Percentiles rank a stretch among this genome's conserved stretches.
Conservation (phyloP, 2,113 vertebrate genomes). For the Nycticebus coucang region DNA sequence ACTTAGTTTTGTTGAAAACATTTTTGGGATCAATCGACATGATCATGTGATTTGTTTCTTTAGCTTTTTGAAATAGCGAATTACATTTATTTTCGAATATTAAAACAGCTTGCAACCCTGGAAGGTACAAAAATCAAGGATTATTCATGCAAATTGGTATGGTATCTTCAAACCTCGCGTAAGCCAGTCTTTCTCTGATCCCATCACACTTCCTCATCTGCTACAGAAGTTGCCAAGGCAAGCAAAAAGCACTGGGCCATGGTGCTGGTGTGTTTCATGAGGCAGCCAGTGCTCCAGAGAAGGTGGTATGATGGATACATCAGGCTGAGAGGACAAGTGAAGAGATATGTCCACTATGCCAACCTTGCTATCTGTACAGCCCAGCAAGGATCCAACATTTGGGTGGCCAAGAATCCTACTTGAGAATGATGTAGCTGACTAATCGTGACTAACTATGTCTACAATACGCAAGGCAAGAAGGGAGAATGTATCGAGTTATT, state of each 20-base stretch:
- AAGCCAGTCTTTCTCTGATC: not conserved
- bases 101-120: not conserved
- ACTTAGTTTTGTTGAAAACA: not conserved
- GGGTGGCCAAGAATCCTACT: not conserved
- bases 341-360: not conserved
- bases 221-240: not conserved
- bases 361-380: not conserved
- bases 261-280: not conserved
- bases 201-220: not conserved
- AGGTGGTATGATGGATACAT: not conserved
- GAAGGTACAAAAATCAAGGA: not conserved
- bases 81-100: not conserved
- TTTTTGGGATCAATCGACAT: not conserved
- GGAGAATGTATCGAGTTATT: not conserved
- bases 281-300: not conserved
- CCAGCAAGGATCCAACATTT: not conserved
- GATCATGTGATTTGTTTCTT: not conserved
- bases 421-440: not conserved
- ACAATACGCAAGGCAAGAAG: not conserved
- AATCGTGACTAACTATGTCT: not conserved
- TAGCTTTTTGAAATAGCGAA: not conserved
- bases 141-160: not conserved
- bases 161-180: not conserved
- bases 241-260: not conserved
- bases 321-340: not conserved